A percentile compares a stretch with the other conserved stretches of the same genome.
These are phyloP conservation scores for Oryzias sinensis DNA, from an alignment of 2,797 vertebrate genomes.

Conservation along the genomic window DNA sequence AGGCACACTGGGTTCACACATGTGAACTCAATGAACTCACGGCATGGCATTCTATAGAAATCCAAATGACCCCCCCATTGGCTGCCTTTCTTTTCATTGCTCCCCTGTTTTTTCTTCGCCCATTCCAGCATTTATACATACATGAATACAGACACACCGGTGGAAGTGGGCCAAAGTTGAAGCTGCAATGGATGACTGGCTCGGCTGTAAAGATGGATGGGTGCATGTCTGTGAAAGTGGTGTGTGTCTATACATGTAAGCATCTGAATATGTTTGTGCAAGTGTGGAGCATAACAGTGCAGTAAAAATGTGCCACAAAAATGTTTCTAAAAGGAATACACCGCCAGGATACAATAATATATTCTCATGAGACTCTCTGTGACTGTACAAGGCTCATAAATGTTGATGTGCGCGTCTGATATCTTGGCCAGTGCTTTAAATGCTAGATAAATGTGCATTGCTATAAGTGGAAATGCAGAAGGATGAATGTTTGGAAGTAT, in stretches of 20 bases:
- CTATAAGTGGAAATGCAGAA: slow-evolving; percentile 46
- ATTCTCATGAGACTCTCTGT: slow-evolving; percentile 17
- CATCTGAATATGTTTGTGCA: slow-evolving; percentile 3
- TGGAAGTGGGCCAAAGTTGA: slow-evolving; percentile 69
- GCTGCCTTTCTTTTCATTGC: slow-evolving; percentile 40
- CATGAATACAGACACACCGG: slow-evolving; percentile 56
- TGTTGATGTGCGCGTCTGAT: slow-evolving; percentile 35
- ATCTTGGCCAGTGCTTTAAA: slow-evolving; percentile 35
- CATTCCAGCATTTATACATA: slow-evolving; percentile 57
- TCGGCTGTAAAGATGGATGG: slow-evolving; percentile 49
- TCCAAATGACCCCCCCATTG: slow-evolving; percentile 51
- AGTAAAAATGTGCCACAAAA: slow-evolving; percentile 36
- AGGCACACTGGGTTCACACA: slow-evolving; percentile 49
- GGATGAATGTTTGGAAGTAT: slow-evolving; percentile 36
- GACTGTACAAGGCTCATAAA: slow-evolving; percentile 10
- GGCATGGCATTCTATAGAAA: slow-evolving; percentile 56
- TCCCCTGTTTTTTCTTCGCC: slow-evolving; percentile 35
- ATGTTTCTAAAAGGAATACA: slow-evolving; percentile 12
- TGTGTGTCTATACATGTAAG: slow-evolving; percentile 11
- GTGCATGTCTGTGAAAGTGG: slow-evolving; percentile 7
- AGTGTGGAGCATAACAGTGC: slow-evolving; percentile 50
- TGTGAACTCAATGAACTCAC: slow-evolving; percentile 60
- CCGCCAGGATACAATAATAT: no score
- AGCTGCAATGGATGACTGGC: slow-evolving; percentile 60
- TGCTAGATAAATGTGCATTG: slow-evolving; percentile 48